Percentiles rank a stretch among this genome's conserved stretches.
Conservation (phyloP, 2,113 vertebrate species). For the Burhinus bistriatus region DNA sequence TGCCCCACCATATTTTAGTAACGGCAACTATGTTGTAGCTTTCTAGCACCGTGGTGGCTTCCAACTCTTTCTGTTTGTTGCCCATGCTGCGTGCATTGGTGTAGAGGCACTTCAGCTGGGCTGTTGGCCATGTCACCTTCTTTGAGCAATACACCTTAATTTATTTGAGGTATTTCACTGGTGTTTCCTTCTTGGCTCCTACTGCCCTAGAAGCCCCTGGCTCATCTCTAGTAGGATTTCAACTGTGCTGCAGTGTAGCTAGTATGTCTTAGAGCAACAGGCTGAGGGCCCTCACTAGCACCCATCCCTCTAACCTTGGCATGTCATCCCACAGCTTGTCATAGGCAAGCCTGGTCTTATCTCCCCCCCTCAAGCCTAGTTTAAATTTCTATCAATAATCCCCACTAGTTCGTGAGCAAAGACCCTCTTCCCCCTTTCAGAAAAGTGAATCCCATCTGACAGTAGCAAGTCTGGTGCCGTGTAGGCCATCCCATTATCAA, state of each 20-base stretch:
- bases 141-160: not conserved
- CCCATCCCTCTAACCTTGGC: not conserved
- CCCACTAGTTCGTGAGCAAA: not conserved
- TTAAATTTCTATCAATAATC: no score
- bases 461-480: not conserved
- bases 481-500: not conserved
- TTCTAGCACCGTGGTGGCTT: not conserved
- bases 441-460: not conserved
- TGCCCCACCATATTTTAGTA: not conserved
- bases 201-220: not conserved
- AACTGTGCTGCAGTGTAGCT: not conserved
- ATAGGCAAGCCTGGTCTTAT: not conserved
- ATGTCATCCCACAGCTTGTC: not conserved
- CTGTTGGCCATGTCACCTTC: not conserved
- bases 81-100: not conserved
- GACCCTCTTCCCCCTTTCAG: not conserved
- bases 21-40: not conserved
- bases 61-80: not conserved
- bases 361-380: no score
- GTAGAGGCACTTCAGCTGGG: not conserved
- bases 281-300: not conserved
- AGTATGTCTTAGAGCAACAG: no score
- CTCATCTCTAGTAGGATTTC: not conserved
- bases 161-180: not conserved
- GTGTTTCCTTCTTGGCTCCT: not conserved